Base-by-base conservation (phyloP, 2,797 vertebrate species). In the Tokudaia tokunoshimensis region DNA sequence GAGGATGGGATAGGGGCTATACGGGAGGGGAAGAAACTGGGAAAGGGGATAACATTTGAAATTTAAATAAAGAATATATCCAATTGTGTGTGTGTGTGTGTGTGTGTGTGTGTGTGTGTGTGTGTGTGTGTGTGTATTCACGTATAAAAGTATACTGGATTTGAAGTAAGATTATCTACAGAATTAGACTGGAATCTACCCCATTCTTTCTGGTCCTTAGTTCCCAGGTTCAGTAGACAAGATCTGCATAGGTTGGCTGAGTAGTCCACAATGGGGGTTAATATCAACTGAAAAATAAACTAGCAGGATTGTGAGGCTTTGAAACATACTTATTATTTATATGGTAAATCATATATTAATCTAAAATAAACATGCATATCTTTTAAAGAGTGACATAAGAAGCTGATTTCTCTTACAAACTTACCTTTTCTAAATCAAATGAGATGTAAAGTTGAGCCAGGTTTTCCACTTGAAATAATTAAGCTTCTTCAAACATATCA, bases 401-500 rank as follows among this genome's bases (percentile, higher is more conserved):
- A 91, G 0, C 20, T 91, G 1, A 90, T 1, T 47, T 75, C 29
- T 47, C 17, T 47, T 31, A 80, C 10, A 75, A 75, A 84, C 59
- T 81, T 75, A 83, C 4, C n/a, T 72, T 70, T 85, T 75, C 79
- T 83, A 72, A 94, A 83, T 79, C 89, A 83, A 72, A 50, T 89
- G 37, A 84, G 1, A 90, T 83, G 9, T 93, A 91, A 84, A 75
- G 70, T 57, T 59, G 4, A 63, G 59, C 34, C 34, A 91, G n/a
- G 78, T 95, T 88, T 74, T 76, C 26, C 86, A 15, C 20, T 92
- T 88, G 17, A 95, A 97, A 88, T 95, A 75, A 92, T 84, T 96
- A 95, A 89, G 17, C 41, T 92, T 89, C 17, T 91, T 96, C 79
- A 4, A 85, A 1, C 75, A 26, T 79, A 63, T 94, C 37, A 82